Percentiles rank a stretch among this genome's conserved stretches.
Conservation (phyloP, 2,888 invertebrate genomes). For the Oxytorus armatus region DNA sequence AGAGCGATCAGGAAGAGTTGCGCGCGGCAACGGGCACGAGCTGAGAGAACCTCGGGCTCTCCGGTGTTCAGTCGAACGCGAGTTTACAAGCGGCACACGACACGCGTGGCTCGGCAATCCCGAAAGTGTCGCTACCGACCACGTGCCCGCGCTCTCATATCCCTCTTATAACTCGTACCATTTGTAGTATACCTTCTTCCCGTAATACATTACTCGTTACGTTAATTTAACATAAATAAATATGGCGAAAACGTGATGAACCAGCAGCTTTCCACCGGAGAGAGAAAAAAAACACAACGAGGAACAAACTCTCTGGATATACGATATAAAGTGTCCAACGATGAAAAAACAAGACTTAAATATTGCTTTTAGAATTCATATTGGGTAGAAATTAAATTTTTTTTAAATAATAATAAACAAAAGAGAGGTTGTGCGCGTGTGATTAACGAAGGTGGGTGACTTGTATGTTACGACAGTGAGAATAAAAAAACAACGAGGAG, state of each 20-base stretch:
- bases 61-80: constrained; percentile 80
- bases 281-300: no score
- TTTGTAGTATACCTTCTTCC: no score
- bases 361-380: not conserved
- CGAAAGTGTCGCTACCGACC: constrained; percentile 75
- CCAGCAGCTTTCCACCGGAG: no score
- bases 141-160: constrained; percentile 70
- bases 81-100: constrained; percentile 82
- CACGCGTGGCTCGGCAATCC: constrained; percentile 75
- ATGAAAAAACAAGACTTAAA: not conserved
- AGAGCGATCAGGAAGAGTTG: constrained; percentile 72
- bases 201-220: no score
- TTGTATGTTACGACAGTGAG: constrained; percentile 33
- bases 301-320: no score
- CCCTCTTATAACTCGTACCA: not conserved
- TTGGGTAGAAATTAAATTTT: not conserved
- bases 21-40: constrained; percentile 71
- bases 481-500: constrained; percentile 12
- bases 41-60: constrained; percentile 63
- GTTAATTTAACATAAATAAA: no score
- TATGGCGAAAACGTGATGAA: no score
- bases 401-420: no score
- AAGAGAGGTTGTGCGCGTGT: constrained; percentile 41
- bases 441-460: constrained; percentile 48
- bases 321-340: no score